A percentile compares a stretch with the other conserved stretches of the same genome.
Evolutionary conservation across 2,888 invertebrate species (phyloP).

Genomic region (Eristalis intricaria): DNA sequence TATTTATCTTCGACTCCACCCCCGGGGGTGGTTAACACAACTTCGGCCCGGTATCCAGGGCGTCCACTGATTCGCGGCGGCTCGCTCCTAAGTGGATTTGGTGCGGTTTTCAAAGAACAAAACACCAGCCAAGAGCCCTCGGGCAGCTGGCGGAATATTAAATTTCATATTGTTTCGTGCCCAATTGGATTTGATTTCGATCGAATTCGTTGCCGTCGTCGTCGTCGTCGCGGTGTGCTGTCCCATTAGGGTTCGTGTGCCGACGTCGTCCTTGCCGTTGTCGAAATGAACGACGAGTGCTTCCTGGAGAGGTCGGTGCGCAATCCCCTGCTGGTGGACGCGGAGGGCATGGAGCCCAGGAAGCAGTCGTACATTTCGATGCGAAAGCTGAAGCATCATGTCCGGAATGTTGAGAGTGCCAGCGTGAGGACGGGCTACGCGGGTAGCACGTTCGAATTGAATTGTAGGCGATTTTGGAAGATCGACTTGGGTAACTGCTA

Average conservation of each 20-base stretch:
- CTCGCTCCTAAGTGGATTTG: constrained; percentile 53
- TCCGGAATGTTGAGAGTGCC: constrained; percentile 35
- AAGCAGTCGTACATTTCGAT: constrained; percentile 64
- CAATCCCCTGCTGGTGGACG: neutral
- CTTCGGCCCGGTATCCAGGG: neutral
- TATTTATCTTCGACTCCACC: constrained; percentile 21
- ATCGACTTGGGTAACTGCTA: constrained; percentile 63
- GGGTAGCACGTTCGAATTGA: constrained; percentile 20
- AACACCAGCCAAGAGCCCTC: constrained; percentile 16
- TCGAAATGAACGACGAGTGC: constrained; percentile 47
- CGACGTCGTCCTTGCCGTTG: neutral
- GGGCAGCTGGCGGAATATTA: constrained; percentile 39
- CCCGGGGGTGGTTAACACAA: constrained; percentile 4
- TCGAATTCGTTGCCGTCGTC: constrained; percentile 44
- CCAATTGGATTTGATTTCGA: constrained; percentile 63
- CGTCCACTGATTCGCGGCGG: neutral
- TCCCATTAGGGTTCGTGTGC: neutral
- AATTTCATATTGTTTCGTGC: constrained; percentile 46
- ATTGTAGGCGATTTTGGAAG: constrained; percentile 56
- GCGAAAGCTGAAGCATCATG: constrained; percentile 60
- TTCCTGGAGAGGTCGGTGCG: constrained; percentile 31
- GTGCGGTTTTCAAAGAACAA: constrained; percentile 18
- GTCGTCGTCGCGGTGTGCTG: neutral
- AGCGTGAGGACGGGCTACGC: constrained; percentile 2
- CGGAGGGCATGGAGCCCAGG: constrained; percentile 15